Base-by-base conservation (phyloP, 2,888 invertebrate genomes). In the Sphecodes monilicornis region DNA sequence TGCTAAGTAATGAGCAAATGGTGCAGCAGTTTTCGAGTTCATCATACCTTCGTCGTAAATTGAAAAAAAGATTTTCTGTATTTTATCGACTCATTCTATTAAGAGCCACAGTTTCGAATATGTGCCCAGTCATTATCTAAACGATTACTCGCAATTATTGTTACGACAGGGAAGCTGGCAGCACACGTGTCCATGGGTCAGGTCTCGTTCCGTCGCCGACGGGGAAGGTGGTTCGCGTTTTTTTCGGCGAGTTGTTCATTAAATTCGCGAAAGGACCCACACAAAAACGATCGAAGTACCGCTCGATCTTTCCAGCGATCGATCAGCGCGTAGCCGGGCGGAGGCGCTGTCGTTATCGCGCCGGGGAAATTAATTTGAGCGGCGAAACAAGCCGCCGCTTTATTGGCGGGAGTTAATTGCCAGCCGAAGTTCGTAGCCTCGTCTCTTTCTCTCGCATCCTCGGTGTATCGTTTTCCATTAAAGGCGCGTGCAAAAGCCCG, bases 381-480 rank as follows among this genome's bases (percentile, higher is more conserved):
- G 84, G 66, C 86, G 85, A 84, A 86, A 86, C 87, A 84, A 88
- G 88, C 82, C 78, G 84, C 84, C 85, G 81, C 82, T 90, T 89
- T 88, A 90, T 88, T 88, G 84, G 84, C 78, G 82, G 75, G 60
- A 86, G 90, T 90, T 90, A 89, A 89, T 89, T 90, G 84, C 83
- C 85, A 64, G 73, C 39, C 76, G 50, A 82, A 86, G 72, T 86
- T 74, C 84, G 76, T 72, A 43, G 77, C 36, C 54, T 57, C 43
- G 46, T 54, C 22, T 78, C 54, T 71, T 76, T 71, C 41, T 36
- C 43, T 6, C 36, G 74, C 72, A 39, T 68, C 54, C 50, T 3
- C 75, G 29, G 60, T 32, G 66, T 82, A 80, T 72, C 80, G 82
- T 86, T 83, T 83, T 66, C 71, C 81, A 83, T 90, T 83, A 90